phyloP scores from a whole-genome alignment of 2,797 vertebrate species.

The Acanthiza pusilla region DNA sequence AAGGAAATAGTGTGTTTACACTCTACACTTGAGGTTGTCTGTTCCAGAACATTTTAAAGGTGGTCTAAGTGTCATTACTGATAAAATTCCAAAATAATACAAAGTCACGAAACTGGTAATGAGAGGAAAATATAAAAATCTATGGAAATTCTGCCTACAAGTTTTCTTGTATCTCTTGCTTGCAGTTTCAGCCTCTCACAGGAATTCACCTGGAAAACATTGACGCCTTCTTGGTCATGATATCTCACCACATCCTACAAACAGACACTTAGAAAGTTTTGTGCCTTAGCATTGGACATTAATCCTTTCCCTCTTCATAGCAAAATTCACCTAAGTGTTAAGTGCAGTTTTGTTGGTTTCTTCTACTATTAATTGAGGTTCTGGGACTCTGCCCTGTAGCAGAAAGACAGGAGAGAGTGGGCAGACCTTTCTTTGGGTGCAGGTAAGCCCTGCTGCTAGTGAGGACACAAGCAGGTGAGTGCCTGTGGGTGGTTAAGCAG shows the following conservation, averaged over 20 bases:
- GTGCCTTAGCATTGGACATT: neutral
- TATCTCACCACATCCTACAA: neutral
- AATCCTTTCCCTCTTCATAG: neutral
- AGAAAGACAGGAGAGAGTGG: neutral
- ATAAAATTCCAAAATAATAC: neutral
- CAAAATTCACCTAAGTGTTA: neutral
- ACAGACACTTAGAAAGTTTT: neutral
- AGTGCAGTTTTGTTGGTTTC: neutral
- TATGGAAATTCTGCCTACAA: neutral
- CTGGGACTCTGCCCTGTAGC: neutral
- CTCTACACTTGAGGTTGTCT: neutral
- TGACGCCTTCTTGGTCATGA: neutral
- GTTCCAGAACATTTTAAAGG: neutral
- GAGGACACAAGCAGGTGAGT: neutral
- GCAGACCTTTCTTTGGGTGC: neutral
- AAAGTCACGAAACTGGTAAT: neutral
- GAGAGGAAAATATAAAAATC: neutral
- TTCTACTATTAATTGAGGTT: neutral
- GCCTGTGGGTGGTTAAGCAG: accelerated
- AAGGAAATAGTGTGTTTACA: constrained; percentile 3
- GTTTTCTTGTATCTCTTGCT: neutral
- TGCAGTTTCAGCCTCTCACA: neutral
- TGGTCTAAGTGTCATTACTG: neutral
- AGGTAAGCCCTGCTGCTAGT: neutral
- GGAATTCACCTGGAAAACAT: constrained; percentile 8